Evolutionary conservation across 1,140 invertebrate genomes (phyloP).

Genomic region (Venustaconcha ellipsiformis): DNA sequence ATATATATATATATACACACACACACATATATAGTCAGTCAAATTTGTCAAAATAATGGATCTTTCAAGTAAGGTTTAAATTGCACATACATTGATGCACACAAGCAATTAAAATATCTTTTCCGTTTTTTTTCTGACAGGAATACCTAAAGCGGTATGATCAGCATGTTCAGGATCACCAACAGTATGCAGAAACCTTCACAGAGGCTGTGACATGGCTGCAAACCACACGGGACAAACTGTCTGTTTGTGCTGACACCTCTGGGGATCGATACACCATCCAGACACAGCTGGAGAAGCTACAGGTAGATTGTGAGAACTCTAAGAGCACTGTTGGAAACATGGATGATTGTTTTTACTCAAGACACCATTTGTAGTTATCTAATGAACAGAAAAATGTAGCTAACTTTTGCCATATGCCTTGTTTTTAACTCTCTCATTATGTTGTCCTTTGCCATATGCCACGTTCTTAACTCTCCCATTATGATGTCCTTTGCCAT

Average conservation of each 20-base stretch:
- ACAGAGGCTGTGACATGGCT: constrained; percentile 89
- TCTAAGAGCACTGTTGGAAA: too few species aligned
- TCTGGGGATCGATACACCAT: constrained; percentile 84
- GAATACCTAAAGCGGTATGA: constrained; percentile 94
- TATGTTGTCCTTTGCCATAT: too few species aligned
- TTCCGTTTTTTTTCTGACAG: constrained; percentile 40
- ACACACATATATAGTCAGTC: too few species aligned
- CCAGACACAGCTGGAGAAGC: constrained; percentile 82
- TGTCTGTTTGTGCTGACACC: constrained; percentile 75
- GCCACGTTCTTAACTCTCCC: too few species aligned
- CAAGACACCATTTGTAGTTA: too few species aligned
- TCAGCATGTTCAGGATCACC: constrained; percentile 89
- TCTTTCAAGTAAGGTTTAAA: not conserved
- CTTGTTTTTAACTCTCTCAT: too few species aligned
- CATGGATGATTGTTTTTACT: too few species aligned
- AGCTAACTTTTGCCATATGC: too few species aligned
- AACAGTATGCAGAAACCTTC: constrained; percentile 84
- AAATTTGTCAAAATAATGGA: not conserved
- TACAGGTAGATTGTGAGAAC: constrained; percentile 68
- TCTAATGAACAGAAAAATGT: too few species aligned
- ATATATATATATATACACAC: too few species aligned
- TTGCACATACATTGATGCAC: not conserved
- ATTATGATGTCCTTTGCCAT: too few species aligned
- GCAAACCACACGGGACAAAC: constrained; percentile 85
- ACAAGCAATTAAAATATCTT: constrained; percentile 82